Base-by-base conservation (phyloP, 2,113 vertebrate species). In the Gymnogyps californianus region DNA sequence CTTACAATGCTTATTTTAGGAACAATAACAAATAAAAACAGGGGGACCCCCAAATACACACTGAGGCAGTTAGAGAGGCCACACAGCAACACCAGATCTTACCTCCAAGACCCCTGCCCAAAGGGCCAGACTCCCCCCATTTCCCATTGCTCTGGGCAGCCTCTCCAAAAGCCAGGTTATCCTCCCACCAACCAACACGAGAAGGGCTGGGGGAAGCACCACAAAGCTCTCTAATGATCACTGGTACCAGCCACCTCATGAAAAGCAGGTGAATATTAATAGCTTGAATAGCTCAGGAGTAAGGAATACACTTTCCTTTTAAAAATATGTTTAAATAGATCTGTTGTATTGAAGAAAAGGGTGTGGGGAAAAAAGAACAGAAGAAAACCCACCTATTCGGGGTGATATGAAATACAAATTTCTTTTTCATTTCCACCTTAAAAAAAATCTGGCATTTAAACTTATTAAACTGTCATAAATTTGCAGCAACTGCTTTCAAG, bases 391-490 rank as follows among this genome's bases (percentile, higher is more conserved):
- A 59, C 36, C 66, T 76, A 84, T 87, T 49, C 11, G 7, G 74
- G 57, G 25, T 40, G 71, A 49, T 71, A 51, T 1, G 7, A 95
- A 96, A 91, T 31, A 94, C 22, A 90, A 78, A 85, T 86, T 93
- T 81, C 40, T 80, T 59, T 66, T 40, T 84, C 82, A 65, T 90
- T 96, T 92, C 83, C 22, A 84, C 47, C 69, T 75, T 79, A 83
- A 95, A 90, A 91, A 96, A 70, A 42, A 47, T 44, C 87, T 86
- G 75, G 93, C 95, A 96, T 96, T 96, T 94, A 57, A 71, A 91
- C 91, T 94, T 93, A 82, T 95, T 91, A 91, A 91, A 96, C 77
- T 92, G 88, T 86, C 95, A 98, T 94, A 96, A 95, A 97, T 96
- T 96, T 89, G 58, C 90, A 94, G 93, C 88, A 89, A 93, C 80